These are phyloP conservation scores for Scaptomyza caliginosa DNA, from an alignment of 2,888 invertebrate genomes.

Conservation along the genomic window DNA sequence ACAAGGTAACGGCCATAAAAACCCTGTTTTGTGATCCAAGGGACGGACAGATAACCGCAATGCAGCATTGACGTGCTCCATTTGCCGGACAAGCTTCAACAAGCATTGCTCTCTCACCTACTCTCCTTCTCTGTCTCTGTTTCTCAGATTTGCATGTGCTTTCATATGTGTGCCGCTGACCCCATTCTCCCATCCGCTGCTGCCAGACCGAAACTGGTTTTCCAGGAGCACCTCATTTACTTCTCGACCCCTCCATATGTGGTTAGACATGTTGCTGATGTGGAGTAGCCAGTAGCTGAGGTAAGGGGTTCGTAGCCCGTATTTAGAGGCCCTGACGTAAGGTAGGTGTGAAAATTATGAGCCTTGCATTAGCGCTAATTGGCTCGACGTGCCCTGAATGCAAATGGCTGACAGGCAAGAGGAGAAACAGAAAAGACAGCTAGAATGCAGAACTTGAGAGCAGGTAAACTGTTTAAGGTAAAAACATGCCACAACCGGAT, in stretches of 20 bases:
- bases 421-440: not conserved
- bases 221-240: conserved; percentile 31
- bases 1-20: conserved; percentile 39
- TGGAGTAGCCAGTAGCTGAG: too few relatives aligned
- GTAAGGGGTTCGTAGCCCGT: conserved; percentile 3
- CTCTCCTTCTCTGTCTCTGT: not conserved
- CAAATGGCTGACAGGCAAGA: conserved; percentile 25
- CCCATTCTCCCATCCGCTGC: not conserved
- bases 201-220: conserved; percentile 46
- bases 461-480: not conserved
- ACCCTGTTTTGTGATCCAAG: conserved; percentile 31
- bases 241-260: conserved; percentile 15
- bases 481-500: not conserved
- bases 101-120: not conserved
- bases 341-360: conserved; percentile 74
- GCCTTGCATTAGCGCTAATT: conserved; percentile 72
- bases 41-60: conserved; percentile 32
- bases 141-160: conserved; percentile 61
- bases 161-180: not conserved
- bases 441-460: not conserved
- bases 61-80: conserved; percentile 68
- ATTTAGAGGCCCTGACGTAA: conserved; percentile 41
- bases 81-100: conserved; percentile 50
- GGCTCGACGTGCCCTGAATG: conserved; percentile 42
- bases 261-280: conserved; percentile 8